Conservation (phyloP, 2,888 invertebrate species). For the Synanthedon andrenaeformis region DNA sequence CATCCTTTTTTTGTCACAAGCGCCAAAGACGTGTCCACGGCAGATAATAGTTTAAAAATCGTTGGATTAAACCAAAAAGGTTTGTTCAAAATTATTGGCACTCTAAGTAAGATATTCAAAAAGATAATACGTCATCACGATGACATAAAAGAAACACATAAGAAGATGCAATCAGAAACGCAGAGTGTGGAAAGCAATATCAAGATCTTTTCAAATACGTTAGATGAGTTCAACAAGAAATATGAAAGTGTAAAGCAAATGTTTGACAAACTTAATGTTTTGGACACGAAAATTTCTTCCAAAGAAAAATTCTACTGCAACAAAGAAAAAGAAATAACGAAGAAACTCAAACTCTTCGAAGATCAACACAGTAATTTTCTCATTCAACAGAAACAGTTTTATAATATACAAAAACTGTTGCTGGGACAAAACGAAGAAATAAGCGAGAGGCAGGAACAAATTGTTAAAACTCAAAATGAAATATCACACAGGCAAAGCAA, state of each 20-base stretch:
- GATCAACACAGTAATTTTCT: constrained; percentile 52
- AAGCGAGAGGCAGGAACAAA: constrained; percentile 41
- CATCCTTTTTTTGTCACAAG: constrained; percentile 23
- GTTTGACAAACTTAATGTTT: constrained; percentile 28
- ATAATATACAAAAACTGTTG: constrained; percentile 48
- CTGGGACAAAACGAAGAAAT: constrained; percentile 53
- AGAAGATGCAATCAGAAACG: constrained; percentile 27
- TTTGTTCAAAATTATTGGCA: constrained; percentile 45
- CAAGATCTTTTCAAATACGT: constrained; percentile 23
- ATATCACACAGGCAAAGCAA: constrained; percentile 53
- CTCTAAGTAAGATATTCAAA: constrained; percentile 53
- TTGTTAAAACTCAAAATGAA: constrained; percentile 50
- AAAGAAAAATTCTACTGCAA: constrained; percentile 30
- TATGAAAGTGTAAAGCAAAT: constrained; percentile 31
- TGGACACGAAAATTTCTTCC: constrained; percentile 25
- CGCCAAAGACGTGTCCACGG: constrained; percentile 32
- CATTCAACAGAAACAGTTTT: constrained; percentile 49
- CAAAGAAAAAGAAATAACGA: constrained; percentile 35
- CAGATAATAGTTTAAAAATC: constrained; percentile 18
- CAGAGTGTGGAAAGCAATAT: constrained; percentile 34
- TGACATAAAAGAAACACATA: constrained; percentile 43
- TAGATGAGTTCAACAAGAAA: constrained; percentile 43
- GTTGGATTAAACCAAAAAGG: constrained; percentile 33
- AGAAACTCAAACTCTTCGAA: constrained; percentile 43
- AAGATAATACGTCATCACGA: constrained; percentile 52